These are phyloP conservation scores for Falco rusticolus DNA, from an alignment of 2,797 vertebrate species.

Conservation along the genomic window DNA sequence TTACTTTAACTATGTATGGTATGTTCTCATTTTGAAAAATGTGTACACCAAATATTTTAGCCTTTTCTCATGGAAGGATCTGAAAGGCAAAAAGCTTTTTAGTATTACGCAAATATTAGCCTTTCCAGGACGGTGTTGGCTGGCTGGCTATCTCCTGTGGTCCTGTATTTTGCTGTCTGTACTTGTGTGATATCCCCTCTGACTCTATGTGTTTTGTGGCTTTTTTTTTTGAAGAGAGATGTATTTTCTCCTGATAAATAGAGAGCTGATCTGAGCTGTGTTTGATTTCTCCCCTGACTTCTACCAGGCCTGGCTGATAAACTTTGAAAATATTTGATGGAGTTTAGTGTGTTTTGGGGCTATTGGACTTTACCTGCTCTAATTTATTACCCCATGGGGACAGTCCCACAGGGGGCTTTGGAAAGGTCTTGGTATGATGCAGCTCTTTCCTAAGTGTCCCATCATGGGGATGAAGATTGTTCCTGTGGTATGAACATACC, in stretches of 20 bases:
- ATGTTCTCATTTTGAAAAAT: constrained; percentile 60
- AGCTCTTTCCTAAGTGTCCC: background rate
- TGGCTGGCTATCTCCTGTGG: background rate
- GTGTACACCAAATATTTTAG: constrained; percentile 59
- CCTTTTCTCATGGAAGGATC: constrained; percentile 64
- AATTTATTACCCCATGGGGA: background rate
- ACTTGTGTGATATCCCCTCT: background rate
- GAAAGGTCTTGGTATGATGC: background rate
- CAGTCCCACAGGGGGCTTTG: background rate
- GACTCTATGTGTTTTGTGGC: fast-evolving
- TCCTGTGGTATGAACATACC: fast-evolving
- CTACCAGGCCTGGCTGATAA: background rate
- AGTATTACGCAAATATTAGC: constrained; percentile 12
- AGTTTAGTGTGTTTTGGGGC: background rate
- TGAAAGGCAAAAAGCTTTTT: constrained; percentile 20
- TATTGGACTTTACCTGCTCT: background rate
- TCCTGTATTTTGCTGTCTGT: background rate
- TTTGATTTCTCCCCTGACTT: background rate
- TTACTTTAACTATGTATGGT: constrained; percentile 71
- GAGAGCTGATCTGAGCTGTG: background rate
- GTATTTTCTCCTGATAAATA: background rate
- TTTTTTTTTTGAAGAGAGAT: background rate
- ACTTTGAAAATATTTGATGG: background rate
- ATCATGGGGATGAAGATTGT: background rate
- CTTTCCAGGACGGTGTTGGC: constrained; percentile 6